phyloP scores from a whole-genome alignment of 2,113 vertebrate species.

The Sylvia atricapilla region DNA sequence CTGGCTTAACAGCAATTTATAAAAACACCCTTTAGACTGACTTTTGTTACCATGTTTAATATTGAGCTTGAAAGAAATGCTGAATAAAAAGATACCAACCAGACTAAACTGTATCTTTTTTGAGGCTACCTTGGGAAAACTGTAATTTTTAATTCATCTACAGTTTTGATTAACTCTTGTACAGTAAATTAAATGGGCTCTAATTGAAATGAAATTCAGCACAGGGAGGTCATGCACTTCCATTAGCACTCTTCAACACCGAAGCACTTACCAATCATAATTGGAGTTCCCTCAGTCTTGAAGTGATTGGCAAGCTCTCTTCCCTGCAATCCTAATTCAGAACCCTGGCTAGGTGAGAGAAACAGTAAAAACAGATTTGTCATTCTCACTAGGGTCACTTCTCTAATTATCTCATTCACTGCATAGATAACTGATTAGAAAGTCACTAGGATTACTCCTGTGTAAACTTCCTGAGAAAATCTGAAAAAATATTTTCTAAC shows the following conservation, averaged over 20 bases:
- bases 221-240: neutral
- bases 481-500: neutral
- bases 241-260: neutral
- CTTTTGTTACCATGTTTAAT: neutral
- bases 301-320: constrained; percentile 93
- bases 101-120: neutral
- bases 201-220: neutral
- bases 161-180: neutral
- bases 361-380: neutral
- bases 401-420: neutral
- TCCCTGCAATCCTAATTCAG: constrained; percentile 85
- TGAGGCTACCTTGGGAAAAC: neutral
- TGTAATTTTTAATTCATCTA: neutral
- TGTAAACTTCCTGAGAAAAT: neutral
- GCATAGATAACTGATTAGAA: neutral
- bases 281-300: constrained; percentile 86
- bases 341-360: constrained; percentile 82
- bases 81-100: neutral
- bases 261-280: constrained; percentile 90
- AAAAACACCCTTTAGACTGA: neutral
- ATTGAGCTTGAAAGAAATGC: neutral
- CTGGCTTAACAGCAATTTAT: neutral
- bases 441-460: neutral
- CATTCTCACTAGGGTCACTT: neutral
- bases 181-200: neutral